Evolutionary conservation across 2,113 vertebrate species (phyloP).

Genomic region (Callorhinus ursinus): DNA sequence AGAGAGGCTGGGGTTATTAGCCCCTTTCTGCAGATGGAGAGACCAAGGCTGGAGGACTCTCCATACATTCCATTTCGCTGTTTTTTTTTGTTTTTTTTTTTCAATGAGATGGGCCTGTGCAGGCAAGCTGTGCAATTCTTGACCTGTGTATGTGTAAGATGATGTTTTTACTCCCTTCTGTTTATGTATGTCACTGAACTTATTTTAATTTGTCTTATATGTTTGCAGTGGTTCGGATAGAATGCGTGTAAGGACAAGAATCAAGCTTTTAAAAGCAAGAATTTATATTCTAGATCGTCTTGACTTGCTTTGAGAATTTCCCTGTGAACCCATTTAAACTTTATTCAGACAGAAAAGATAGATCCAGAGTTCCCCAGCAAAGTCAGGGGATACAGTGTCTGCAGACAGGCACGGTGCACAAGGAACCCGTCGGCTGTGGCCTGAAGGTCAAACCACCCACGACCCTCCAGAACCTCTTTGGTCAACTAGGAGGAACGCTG

Average conservation of each 20-base stretch:
- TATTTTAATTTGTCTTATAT: background rate
- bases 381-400: background rate
- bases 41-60: background rate
- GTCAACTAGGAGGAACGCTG: background rate
- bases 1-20: fast-evolving
- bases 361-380: background rate
- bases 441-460: background rate
- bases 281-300: background rate
- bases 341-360: background rate
- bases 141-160: fast-evolving
- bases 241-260: background rate
- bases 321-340: background rate
- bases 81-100: no score
- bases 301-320: background rate
- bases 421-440: background rate
- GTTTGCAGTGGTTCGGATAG: background rate
- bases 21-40: background rate
- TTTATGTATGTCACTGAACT: background rate
- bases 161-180: background rate
- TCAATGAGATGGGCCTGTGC: fast-evolving
- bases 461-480: fast-evolving
- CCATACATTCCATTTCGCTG: background rate
- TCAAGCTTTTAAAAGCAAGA: background rate
- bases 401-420: fast-evolving
- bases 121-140: fast-evolving